A percentile compares a stretch with the other conserved stretches of the same genome.
phyloP scores from a whole-genome alignment of 2,113 vertebrate species.

The Mormyrus iriodes region DNA sequence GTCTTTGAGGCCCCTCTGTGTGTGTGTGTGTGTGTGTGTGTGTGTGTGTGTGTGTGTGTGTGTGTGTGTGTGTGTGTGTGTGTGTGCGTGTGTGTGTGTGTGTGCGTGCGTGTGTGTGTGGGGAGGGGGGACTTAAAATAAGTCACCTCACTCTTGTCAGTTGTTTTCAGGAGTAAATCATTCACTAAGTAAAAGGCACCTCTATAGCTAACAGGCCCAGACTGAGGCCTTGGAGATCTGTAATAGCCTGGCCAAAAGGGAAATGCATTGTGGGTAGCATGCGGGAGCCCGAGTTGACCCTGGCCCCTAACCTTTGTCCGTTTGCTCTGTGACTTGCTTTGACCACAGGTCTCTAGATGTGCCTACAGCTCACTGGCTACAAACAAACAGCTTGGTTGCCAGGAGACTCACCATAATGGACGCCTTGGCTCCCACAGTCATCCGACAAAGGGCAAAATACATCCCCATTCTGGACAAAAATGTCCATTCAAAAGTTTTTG shows the following conservation, averaged over 20 bases:
- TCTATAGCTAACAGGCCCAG: not conserved
- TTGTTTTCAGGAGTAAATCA: conserved; percentile 5
- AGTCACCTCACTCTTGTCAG: not conserved
- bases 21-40: not conserved
- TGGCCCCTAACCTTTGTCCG: not conserved
- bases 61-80: not conserved
- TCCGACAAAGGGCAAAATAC: conserved; percentile 54
- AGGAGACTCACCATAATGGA: conserved; percentile 67
- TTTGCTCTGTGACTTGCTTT: not conserved
- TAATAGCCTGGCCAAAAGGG: not conserved
- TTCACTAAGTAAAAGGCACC: not conserved
- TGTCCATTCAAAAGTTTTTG: conserved; percentile 64
- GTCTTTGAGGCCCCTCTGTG: not conserved
- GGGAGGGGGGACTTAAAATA: not conserved
- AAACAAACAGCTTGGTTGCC: conserved; percentile 59
- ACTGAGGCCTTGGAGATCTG: not conserved
- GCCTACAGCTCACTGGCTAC: conserved; percentile 63
- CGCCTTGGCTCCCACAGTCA: conserved; percentile 49
- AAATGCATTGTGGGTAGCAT: not conserved
- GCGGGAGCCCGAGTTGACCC: not conserved
- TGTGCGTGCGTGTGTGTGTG: no score
- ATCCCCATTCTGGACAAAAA: conserved; percentile 64
- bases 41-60: not conserved
- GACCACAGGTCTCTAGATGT: conserved; percentile 49
- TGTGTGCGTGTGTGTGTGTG: not conserved